Percentiles rank a stretch among this genome's conserved stretches.
These are phyloP conservation scores for Conus canariensis DNA, from an alignment of 2,888 invertebrate genomes.

Conservation along the genomic window DNA sequence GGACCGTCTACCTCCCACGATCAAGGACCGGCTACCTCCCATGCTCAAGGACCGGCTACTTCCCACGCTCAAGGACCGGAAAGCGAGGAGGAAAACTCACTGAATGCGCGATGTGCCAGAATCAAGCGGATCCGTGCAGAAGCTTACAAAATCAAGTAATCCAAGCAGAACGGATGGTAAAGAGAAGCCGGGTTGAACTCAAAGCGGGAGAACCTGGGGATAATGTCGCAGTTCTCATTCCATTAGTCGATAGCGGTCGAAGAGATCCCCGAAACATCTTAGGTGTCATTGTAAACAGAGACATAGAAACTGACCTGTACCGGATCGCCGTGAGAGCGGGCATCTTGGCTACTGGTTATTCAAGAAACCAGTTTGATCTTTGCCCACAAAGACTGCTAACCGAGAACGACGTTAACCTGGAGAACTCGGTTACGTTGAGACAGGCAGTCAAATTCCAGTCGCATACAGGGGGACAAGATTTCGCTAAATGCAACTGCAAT, in stretches of 20 bases:
- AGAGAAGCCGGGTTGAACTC: slow-evolving; percentile 24
- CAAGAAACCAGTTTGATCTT: slow-evolving; percentile 26
- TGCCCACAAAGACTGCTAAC: not conserved
- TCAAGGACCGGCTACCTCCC: too few species aligned
- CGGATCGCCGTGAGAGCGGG: slow-evolving; percentile 1
- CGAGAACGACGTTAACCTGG: too few species aligned
- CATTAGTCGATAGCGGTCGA: slow-evolving; percentile 31
- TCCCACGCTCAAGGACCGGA: too few species aligned
- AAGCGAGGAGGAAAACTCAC: too few species aligned
- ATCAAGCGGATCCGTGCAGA: not conserved
- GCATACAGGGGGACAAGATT: slow-evolving; percentile 1
- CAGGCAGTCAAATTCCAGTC: too few species aligned
- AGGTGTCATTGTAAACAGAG: slow-evolving; percentile 23
- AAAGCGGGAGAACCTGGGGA: slow-evolving; percentile 30
- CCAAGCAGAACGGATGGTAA: slow-evolving; percentile 37
- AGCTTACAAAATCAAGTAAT: not conserved
- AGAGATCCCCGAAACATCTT: slow-evolving; percentile 36
- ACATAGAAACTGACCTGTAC: slow-evolving; percentile 1
- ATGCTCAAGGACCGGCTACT: too few species aligned
- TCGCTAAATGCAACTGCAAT: not conserved
- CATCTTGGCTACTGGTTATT: slow-evolving; percentile 19
- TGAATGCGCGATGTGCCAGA: too few species aligned
- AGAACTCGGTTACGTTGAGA: not conserved
- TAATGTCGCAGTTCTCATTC: slow-evolving; percentile 41
- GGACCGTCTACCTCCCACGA: too few species aligned